These are phyloP conservation scores for Copidosoma floridanum DNA, from an alignment of 1,140 invertebrate genomes.

Conservation along the genomic window DNA sequence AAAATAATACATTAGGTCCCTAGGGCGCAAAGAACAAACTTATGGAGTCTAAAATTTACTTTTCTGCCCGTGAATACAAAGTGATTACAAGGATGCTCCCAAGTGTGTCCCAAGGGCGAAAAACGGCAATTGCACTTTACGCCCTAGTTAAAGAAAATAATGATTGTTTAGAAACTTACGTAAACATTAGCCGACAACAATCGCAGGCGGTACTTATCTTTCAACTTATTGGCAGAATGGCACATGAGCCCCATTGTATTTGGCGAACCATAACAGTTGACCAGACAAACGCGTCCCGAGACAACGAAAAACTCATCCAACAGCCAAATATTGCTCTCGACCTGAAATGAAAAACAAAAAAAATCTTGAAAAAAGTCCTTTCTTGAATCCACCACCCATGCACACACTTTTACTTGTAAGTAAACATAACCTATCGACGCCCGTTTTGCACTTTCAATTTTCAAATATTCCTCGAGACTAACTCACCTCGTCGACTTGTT, in stretches of 20 bases:
- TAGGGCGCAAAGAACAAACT: too few species aligned
- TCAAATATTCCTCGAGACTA: background rate
- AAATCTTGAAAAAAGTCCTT: too few species aligned
- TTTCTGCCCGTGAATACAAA: too few species aligned
- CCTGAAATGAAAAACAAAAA: conserved; percentile 39
- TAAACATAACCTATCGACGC: background rate
- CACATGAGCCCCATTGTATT: conserved; percentile 35
- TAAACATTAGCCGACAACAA: conserved; percentile 40
- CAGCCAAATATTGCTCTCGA: conserved; percentile 40
- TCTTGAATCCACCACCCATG: too few species aligned
- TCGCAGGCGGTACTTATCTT: conserved; percentile 45
- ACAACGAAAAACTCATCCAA: conserved; percentile 46
- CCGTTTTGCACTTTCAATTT: background rate
- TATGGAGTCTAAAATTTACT: too few species aligned
- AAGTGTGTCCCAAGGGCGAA: too few species aligned
- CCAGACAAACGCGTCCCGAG: conserved; percentile 38
- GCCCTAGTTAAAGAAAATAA: conserved; percentile 6
- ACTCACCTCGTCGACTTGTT: conserved; percentile 42
- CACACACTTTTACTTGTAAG: background rate
- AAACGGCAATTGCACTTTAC: too few species aligned
- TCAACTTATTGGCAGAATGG: conserved; percentile 35
- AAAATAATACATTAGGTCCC: too few species aligned
- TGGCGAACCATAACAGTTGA: conserved; percentile 41
- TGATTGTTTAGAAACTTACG: conserved; percentile 42
- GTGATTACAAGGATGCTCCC: too few species aligned